A percentile compares a stretch with the other conserved stretches of the same genome.
Evolutionary conservation across 2,797 vertebrate genomes (phyloP).

Genomic region (Lithobates sylvaticus): DNA sequence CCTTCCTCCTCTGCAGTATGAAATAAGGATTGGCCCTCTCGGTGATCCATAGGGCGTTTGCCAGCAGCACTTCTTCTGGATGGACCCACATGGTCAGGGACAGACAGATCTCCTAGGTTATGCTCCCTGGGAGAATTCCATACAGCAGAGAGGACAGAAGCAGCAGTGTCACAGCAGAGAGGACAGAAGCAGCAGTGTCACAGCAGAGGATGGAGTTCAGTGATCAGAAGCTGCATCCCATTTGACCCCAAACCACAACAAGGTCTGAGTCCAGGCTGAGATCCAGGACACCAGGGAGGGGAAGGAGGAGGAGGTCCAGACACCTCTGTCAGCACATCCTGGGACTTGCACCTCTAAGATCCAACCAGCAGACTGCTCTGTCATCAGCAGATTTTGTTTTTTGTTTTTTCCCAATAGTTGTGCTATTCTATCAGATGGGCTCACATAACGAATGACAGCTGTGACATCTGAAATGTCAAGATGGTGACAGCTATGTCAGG

Average conservation of each 20-base stretch:
- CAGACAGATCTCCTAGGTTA: neutral
- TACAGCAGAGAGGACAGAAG: neutral
- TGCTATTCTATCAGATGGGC: neutral
- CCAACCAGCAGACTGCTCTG: neutral
- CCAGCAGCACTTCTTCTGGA: slow-evolving; percentile 95
- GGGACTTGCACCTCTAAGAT: neutral
- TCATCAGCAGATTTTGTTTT: neutral
- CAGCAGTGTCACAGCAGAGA: neutral
- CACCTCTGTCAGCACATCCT: neutral
- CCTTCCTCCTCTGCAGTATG: slow-evolving; percentile 94
- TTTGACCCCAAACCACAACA: neutral
- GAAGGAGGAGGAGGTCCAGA: neutral
- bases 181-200: neutral
- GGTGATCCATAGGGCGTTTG: slow-evolving; percentile 94
- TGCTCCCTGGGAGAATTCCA: neutral
- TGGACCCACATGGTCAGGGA: slow-evolving; percentile 89
- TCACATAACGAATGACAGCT: neutral
- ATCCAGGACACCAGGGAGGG: neutral
- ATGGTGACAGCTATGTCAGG: neutral
- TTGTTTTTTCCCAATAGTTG: too few relatives aligned
- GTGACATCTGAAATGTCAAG: neutral
- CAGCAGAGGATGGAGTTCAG: neutral
- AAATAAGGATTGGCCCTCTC: slow-evolving; percentile 97
- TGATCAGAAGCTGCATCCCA: neutral
- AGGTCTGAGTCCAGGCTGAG: neutral